Percentiles rank a stretch among this genome's conserved stretches.
Conservation (phyloP, 2,113 vertebrate species). For the Mandrillus leucophaeus region DNA sequence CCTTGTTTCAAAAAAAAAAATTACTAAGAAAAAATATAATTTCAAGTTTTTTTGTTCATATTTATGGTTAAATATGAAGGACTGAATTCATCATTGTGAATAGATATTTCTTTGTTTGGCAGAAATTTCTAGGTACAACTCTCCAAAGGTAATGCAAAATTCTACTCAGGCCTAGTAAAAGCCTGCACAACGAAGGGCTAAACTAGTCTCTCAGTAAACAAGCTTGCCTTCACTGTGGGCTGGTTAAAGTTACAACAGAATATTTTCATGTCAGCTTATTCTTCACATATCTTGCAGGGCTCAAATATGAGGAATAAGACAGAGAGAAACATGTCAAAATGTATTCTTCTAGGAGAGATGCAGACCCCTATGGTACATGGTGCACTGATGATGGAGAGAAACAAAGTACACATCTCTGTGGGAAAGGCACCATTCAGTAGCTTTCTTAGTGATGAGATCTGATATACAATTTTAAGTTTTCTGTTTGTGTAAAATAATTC, state of each 20-base stretch:
- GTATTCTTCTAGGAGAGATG: background rate
- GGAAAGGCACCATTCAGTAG: background rate
- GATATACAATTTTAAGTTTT: background rate
- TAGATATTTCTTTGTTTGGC: background rate
- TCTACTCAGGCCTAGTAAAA: background rate
- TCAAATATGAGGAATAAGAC: background rate
- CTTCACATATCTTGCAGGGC: background rate
- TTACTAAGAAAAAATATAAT: background rate
- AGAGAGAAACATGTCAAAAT: background rate
- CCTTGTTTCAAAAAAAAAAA: background rate
- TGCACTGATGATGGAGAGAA: background rate
- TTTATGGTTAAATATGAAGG: background rate
- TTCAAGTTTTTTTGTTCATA: background rate
- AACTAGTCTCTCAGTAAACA: background rate
- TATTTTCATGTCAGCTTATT: background rate
- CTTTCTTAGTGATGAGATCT: background rate
- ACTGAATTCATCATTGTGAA: background rate
- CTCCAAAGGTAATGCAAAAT: background rate
- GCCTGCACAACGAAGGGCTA: background rate
- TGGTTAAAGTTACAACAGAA: background rate
- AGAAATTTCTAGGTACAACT: background rate
- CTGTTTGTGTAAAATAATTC: background rate
- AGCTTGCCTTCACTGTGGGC: background rate
- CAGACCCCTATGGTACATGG: rapidly evolving
- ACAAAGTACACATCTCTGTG: rapidly evolving